phyloP scores from a whole-genome alignment of 2,888 invertebrate genomes.

The Netelia inedita region DNA sequence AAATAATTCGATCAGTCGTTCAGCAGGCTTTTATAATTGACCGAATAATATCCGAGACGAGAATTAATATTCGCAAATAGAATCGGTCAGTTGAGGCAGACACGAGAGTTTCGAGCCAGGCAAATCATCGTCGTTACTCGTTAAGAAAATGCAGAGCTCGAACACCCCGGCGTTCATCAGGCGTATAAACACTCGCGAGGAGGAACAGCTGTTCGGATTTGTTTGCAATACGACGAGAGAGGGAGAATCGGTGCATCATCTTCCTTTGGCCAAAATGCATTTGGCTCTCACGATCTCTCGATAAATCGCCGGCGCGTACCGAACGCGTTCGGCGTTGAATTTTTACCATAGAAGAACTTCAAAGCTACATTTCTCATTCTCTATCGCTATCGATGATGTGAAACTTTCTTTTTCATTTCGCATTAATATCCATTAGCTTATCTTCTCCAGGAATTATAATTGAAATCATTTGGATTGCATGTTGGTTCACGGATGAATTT shows the following conservation, averaged over 20 bases:
- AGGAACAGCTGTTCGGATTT: conserved; percentile 66
- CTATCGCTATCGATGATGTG: conserved; percentile 49
- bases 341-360: conserved; percentile 52
- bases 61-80: background rate
- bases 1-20: background rate
- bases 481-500: conserved; percentile 16
- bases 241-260: conserved; percentile 47
- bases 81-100: conserved; percentile 48
- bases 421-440: conserved; percentile 63
- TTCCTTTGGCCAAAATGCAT: conserved; percentile 63
- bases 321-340: conserved; percentile 43
- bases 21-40: background rate
- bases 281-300: conserved; percentile 53
- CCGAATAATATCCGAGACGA: background rate
- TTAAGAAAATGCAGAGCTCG: conserved; percentile 44
- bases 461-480: conserved; percentile 31
- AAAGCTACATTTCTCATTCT: conserved; percentile 48
- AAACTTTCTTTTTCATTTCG: conserved; percentile 43
- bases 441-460: conserved; percentile 55
- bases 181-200: conserved; percentile 57
- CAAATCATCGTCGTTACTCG: conserved; percentile 50
- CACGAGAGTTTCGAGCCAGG: conserved; percentile 44
- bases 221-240: conserved; percentile 52
- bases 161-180: conserved; percentile 51
- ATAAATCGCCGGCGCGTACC: conserved; percentile 53